Base-by-base conservation (phyloP, 2,888 invertebrate genomes). In the Microctonus aethiopoides region DNA sequence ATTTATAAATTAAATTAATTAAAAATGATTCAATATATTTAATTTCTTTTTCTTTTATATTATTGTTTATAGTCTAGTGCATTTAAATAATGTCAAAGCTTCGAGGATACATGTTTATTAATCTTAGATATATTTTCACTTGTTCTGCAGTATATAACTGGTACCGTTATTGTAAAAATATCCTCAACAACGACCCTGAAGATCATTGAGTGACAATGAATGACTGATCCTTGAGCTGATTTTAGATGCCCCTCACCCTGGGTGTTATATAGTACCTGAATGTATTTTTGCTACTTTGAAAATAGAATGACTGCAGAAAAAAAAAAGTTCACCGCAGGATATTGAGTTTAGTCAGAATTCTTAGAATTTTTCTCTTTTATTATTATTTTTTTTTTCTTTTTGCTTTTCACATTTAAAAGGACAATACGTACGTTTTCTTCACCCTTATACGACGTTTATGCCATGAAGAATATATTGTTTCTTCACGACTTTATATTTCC, bases 291-390 rank as follows among this genome's bases (percentile, higher is more conserved):
- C 39, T 13, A 41, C 41, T 41, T 41, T 5, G 29, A 29, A 29
- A 29, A 29, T 7, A 29, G 29, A 29, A 29, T 29, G 29, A 29
- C 7, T 4, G n/a, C n/a, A n/a, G n/a, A 36, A 36, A 36, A 36
- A 68, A 68, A 46, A n/a, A 64, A 34, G 24, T 61, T 39, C 34
- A 36, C 22, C 5, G 41, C 51, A 32, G 39, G 56, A 51, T 64
- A 64, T 20, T 20, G 34, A 16, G 34, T 63, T n/a, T n/a, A n/a
- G n/a, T n/a, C n/a, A n/a, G n/a, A n/a, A 29, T 29, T 29, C 29
- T 29, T 29, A 29, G 29, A 29, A 29, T 24, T 16, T 26, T 36
- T 32, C 46, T 36, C 10, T 59, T 64, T 16, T 46, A 46, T 41
- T 46, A 39, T 13, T 9, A 36, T 54, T 69, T 24, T 11, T 5